Base-by-base conservation (phyloP, 2,888 invertebrate genomes). In the Spisula solida region DNA sequence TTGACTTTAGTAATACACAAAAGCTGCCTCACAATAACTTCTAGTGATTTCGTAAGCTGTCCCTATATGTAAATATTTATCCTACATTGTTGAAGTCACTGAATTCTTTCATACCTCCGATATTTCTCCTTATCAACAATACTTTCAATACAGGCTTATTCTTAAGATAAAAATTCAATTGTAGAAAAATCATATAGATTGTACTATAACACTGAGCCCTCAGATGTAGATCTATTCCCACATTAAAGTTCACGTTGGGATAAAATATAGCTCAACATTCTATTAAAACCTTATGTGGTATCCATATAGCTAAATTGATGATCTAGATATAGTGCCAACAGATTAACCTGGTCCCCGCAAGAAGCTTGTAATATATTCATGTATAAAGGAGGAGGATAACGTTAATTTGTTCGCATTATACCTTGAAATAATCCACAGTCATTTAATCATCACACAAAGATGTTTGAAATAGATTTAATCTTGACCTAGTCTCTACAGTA, bases 61-160 rank as follows among this genome's bases (percentile, higher is more conserved):
- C 18, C 18, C 34, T 16, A 18, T 34, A 34, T 34, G 75, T 75
- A 75, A 70, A 75, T 31, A 75, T 31, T 75, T 75, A 14, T 75
- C 31, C 12, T 25, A 31, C 6, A 75, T 75, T 75, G 75, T 75
- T 75, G 34, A 31, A 34, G 18, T 34, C 12, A 0, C 16, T 14
- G 14, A 75, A 75, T 75, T 70, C 70, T 70, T 70, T 70, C 31
- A 31, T 31, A 75, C 34, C 31, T 75, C 5, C 16, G 18, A 12
- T 75, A 75, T 75, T 31, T 31, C 75, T 34, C 34, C 75, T 34
- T 34, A 75, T 34, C 75, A 34, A 75, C 75, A 16, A 75, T 31
- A 75, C 31, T 34, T 31, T 70, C 70, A 70, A 70, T 70, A 70
- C 70, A 31, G 10, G 31, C 2, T 34, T 31, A 34, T 34, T 75